These are phyloP conservation scores for Ammodytes dubius DNA, from an alignment of 2,113 vertebrate species.

Conservation along the genomic window DNA sequence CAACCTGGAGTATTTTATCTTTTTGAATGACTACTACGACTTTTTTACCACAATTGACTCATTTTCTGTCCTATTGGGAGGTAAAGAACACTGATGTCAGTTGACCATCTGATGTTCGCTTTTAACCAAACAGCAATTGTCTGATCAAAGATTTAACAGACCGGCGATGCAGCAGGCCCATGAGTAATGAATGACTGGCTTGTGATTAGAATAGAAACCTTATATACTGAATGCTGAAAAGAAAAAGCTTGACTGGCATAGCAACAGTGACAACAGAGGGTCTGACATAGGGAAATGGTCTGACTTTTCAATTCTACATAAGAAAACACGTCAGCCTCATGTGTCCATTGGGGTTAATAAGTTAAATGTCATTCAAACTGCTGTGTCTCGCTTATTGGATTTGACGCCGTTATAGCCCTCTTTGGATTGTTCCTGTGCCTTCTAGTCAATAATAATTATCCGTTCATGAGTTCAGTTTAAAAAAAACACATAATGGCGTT, in stretches of 20 bases:
- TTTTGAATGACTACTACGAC: background rate
- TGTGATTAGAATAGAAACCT: too few relatives aligned
- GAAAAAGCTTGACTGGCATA: too few relatives aligned
- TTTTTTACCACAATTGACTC: background rate
- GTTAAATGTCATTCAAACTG: constrained; percentile 47
- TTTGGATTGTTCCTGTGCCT: background rate
- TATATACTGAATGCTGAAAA: too few relatives aligned
- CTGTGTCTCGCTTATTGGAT: constrained; percentile 6
- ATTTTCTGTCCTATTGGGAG: background rate
- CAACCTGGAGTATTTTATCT: background rate
- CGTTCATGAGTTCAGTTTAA: constrained; percentile 35
- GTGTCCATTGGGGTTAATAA: constrained; percentile 45
- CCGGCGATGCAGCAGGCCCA: too few relatives aligned
- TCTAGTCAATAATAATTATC: constrained; percentile 41
- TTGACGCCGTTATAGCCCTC: constrained; percentile 20
- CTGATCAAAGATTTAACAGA: background rate
- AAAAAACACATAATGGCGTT: constrained; percentile 1
- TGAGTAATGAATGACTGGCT: too few relatives aligned
- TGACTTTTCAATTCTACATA: background rate
- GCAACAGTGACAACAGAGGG: too few relatives aligned
- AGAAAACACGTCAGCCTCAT: background rate
- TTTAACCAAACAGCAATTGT: background rate
- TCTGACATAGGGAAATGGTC: too few relatives aligned
- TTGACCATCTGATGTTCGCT: background rate
- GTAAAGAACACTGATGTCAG: background rate